Base-by-base conservation (phyloP, 1,140 invertebrate genomes). In the Neelides sp. region DNA sequence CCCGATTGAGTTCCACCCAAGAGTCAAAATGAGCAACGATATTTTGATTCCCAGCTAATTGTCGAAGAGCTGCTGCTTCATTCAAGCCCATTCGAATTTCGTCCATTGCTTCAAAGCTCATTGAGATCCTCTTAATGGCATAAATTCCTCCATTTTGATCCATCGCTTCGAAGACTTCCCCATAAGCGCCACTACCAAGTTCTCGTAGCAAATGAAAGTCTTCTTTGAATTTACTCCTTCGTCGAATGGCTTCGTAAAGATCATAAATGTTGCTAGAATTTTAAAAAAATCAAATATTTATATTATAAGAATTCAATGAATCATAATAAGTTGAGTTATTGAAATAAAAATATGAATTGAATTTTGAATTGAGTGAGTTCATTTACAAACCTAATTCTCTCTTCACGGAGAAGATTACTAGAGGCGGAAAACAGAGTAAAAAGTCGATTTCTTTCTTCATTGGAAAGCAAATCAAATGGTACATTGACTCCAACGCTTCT, bases 1-100 rank as follows among this genome's bases (percentile, higher is more conserved):
- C 52, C 17, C n/a, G n/a, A n/a, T n/a, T n/a, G n/a, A 61, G 30
- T 27, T 52, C 55, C 10, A 61, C 23, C 59, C 59, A 61, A 13
- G 55, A 57, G 19, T 61, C 53, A 40, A 40, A 45, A 17, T 45
- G 46, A 22, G 26, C 5, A 20, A 61, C 40, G 32, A 61, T 51
- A 20, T 50, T 50, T n/a, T 41, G 32, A 43, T 61, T 49, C 20
- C 40, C 45, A 4, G 8, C 12, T 2, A 61, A 40, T 22, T 10
- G 43, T 37, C 53, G 50, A 22, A 61, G 24, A 41, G 48, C 54
- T 15, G 19, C 27, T 1, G 52, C 49, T 26, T 61, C 59, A 47
- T 52, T 61, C 2, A 61, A 7, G 17, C 50, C 43, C 50, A 57
- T 54, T 10, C 39, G 40, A 10, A 61, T 49, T 12, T 53, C 48